A percentile compares a stretch with the other conserved stretches of the same genome.
Evolutionary conservation across 1,140 invertebrate species (phyloP).

Genomic region (Pemphigus obesinymphae): DNA sequence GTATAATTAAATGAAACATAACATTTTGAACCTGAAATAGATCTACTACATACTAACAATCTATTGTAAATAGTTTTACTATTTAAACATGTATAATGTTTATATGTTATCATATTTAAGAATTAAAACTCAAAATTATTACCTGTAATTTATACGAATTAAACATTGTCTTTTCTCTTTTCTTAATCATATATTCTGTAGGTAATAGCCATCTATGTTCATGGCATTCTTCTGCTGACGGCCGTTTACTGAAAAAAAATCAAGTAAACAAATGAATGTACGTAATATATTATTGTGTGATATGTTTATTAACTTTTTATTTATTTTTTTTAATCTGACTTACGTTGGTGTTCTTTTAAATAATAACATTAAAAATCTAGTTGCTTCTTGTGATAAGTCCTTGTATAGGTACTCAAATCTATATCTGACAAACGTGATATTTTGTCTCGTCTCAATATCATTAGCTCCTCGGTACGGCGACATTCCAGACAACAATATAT

Average conservation of each 20-base stretch:
- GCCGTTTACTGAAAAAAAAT: conserved; percentile 75
- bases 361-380: conserved; percentile 88
- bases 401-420: conserved; percentile 91
- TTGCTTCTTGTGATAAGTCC: conserved; percentile 88
- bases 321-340: conserved; percentile 48
- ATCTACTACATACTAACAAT: no score
- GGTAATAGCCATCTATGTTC: conserved; percentile 92
- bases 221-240: conserved; percentile 86
- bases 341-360: conserved; percentile 90
- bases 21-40: no score
- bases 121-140: conserved; percentile 41
- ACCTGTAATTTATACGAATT: conserved; percentile 74
- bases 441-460: conserved; percentile 79
- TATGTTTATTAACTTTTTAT: not conserved
- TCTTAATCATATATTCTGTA: conserved; percentile 88
- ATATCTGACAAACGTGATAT: conserved; percentile 89
- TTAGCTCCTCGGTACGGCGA: conserved; percentile 84
- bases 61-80: no score
- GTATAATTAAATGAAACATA: no score
- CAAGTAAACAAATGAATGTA: not conserved
- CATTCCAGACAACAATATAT: conserved; percentile 88
- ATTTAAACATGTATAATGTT: no score
- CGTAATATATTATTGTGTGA: not conserved
- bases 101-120: not conserved
- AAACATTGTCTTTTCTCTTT: conserved; percentile 82